A percentile compares a stretch with the other conserved stretches of the same genome.
phyloP scores from a whole-genome alignment of 2,888 invertebrate species.

The Ferrisia virgata region DNA sequence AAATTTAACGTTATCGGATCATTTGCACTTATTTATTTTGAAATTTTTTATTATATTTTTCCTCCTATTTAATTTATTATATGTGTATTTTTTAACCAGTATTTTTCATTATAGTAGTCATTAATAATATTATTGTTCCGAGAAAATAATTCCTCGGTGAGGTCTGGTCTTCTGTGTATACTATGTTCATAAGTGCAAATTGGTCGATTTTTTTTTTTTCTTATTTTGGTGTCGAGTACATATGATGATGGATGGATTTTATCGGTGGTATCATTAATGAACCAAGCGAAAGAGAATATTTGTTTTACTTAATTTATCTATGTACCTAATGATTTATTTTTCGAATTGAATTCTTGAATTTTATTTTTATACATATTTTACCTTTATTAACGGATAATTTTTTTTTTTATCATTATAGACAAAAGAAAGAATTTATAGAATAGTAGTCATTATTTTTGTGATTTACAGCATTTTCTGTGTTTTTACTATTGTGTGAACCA shows the following conservation, averaged over 20 bases:
- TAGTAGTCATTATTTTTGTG: conserved; percentile 36
- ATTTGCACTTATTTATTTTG: conserved; percentile 33
- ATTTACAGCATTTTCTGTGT: conserved; percentile 39
- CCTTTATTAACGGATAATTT: conserved; percentile 4
- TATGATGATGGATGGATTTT: background rate
- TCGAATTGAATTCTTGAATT: background rate
- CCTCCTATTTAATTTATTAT: background rate
- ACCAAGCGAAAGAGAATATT: background rate
- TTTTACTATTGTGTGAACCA: conserved; percentile 23
- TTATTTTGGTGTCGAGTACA: background rate
- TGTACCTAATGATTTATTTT: background rate
- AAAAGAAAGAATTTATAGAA: background rate
- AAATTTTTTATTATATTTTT: background rate
- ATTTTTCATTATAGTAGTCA: conserved; percentile 32
- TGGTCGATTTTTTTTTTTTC: background rate
- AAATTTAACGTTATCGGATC: conserved; percentile 20
- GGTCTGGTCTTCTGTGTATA: conserved; percentile 17
- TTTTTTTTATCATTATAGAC: background rate
- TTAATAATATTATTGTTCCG: background rate
- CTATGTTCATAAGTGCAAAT: background rate
- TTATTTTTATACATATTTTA: conserved; percentile 15
- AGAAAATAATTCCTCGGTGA: background rate
- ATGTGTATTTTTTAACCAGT: conserved; percentile 26
- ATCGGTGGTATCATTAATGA: background rate
- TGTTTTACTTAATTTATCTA: background rate